Percentiles rank a stretch among this genome's conserved stretches.
phyloP scores from a whole-genome alignment of 2,888 invertebrate genomes.

The Temnothorax rugatulus region DNA sequence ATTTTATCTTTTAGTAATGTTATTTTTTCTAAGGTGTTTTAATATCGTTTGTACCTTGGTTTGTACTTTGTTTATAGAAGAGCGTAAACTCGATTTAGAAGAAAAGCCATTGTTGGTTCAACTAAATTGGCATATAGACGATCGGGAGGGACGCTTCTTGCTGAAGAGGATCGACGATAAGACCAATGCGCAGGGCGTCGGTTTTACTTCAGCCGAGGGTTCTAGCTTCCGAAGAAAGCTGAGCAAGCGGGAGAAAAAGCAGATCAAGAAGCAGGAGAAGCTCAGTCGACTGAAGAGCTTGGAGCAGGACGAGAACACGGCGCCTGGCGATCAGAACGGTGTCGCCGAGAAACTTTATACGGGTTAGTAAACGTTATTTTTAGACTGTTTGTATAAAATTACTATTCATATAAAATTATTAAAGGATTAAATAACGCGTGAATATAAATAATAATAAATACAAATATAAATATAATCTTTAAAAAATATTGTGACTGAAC shows the following conservation, averaged over 20 bases:
- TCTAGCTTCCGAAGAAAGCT: slow-evolving; percentile 96
- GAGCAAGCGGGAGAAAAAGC: slow-evolving; percentile 99
- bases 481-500: not conserved
- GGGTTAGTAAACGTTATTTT: slow-evolving; percentile 86
- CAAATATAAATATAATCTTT: not conserved
- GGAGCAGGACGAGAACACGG: slow-evolving; percentile 87
- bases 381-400: not conserved
- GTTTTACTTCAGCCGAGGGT: slow-evolving; percentile 90
- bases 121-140: slow-evolving; percentile 99
- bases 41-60: not conserved
- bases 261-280: slow-evolving; percentile 97
- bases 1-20: not conserved
- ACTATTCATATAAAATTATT: not conserved
- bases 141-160: slow-evolving; percentile 98
- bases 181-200: slow-evolving; percentile 90
- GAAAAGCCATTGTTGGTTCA: slow-evolving; percentile 99
- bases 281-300: slow-evolving; percentile 92
- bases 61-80: slow-evolving; percentile 88
- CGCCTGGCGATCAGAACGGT: slow-evolving; percentile 90
- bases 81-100: slow-evolving; percentile 95
- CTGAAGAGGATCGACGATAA: slow-evolving; percentile 96
- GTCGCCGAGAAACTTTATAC: slow-evolving; percentile 97
- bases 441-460: not conserved
- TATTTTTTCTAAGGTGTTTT: not conserved
- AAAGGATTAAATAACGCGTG: not conserved